Evolutionary conservation across 2,888 invertebrate species (phyloP).

Genomic region (Nymphalis c-album): DNA sequence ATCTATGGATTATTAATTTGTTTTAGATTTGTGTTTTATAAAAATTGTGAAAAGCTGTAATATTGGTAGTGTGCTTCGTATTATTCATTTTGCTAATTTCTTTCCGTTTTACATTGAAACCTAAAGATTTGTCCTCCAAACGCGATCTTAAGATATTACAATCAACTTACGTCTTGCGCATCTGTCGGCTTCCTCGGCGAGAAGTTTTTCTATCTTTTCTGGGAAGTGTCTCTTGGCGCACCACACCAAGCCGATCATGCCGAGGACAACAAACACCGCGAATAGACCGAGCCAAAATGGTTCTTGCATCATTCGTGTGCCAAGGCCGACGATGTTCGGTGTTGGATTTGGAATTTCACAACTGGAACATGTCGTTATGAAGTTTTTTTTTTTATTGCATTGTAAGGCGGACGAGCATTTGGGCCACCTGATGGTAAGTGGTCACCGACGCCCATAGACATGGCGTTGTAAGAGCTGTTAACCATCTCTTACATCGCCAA

Average conservation of each 20-base stretch:
- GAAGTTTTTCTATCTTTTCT: constrained; percentile 90
- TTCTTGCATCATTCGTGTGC: constrained; percentile 91
- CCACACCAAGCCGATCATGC: constrained; percentile 90
- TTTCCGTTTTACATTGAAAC: constrained; percentile 42
- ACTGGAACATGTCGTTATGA: constrained; percentile 48
- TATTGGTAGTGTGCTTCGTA: constrained; percentile 29
- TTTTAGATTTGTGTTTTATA: constrained; percentile 25
- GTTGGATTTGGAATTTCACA: constrained; percentile 86
- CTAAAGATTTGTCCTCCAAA: constrained; percentile 66
- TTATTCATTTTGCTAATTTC: constrained; percentile 39
- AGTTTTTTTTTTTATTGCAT: too few species aligned
- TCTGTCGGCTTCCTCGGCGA: constrained; percentile 89
- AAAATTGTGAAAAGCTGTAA: constrained; percentile 48
- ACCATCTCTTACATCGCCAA: too few species aligned
- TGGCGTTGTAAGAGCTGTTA: too few species aligned
- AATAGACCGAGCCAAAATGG: constrained; percentile 95
- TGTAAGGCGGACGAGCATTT: too few species aligned
- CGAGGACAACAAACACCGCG: constrained; percentile 90
- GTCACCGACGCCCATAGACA: too few species aligned
- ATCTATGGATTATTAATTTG: constrained; percentile 25
- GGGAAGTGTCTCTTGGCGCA: constrained; percentile 93
- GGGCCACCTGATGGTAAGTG: too few species aligned
- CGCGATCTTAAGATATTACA: background rate
- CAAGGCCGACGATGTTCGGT: constrained; percentile 79
- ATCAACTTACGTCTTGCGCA: constrained; percentile 84